Conservation (phyloP, 2,113 vertebrate species). For the Chrysochloris asiatica region DNA sequence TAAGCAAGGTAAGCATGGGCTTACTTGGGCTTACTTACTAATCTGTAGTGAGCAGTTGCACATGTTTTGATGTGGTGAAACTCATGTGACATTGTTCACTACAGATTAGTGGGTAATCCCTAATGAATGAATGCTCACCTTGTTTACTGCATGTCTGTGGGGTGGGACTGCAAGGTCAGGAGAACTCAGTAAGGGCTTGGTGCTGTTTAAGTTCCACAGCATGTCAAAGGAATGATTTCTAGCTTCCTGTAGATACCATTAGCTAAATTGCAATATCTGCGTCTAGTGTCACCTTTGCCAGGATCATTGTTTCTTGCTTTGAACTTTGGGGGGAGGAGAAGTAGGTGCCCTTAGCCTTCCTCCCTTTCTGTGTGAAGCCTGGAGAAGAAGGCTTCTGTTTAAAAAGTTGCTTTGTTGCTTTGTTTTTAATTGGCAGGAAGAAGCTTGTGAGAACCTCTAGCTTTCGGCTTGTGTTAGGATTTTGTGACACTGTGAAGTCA, state of each 20-base stretch:
- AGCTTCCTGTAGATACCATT: slow-evolving; percentile 56
- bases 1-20: too few relatives aligned
- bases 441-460: slow-evolving; percentile 31
- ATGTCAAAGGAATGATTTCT: slow-evolving; percentile 43
- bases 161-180: background rate
- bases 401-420: slow-evolving; percentile 68
- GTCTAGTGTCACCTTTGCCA: slow-evolving; percentile 22
- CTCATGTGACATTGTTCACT: background rate
- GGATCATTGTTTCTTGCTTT: slow-evolving; percentile 48
- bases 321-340: slow-evolving; percentile 36
- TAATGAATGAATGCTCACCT: background rate
- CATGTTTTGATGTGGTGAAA: too few relatives aligned
- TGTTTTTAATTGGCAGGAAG: slow-evolving; percentile 71
- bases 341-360: background rate
- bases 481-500: slow-evolving; percentile 78
- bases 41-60: too few relatives aligned
- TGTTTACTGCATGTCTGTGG: background rate
- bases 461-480: slow-evolving; percentile 71
- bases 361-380: slow-evolving; percentile 2
- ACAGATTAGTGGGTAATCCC: too few relatives aligned
- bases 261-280: slow-evolving; percentile 51
- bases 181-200: background rate
- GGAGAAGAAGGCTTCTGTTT: slow-evolving; percentile 65
- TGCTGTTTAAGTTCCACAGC: background rate
- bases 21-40: too few relatives aligned